Evolutionary conservation across 2,888 invertebrate species (phyloP), one percentile per base, ranked within the genome.

Genomic region (Panzeria rudis): DNA sequence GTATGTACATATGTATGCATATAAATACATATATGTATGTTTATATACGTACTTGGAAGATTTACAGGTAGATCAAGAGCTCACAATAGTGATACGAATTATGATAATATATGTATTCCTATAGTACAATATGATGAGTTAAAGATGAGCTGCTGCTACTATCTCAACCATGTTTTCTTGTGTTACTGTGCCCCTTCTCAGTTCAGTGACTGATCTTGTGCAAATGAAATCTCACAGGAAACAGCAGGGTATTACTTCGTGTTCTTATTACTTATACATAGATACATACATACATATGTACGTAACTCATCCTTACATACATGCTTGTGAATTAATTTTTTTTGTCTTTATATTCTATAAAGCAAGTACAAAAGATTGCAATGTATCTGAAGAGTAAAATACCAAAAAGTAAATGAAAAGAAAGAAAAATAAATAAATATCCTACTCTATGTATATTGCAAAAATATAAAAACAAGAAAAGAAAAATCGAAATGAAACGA

Each of bases 151-250:
- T 72, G 64, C 78, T 69, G 69, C 32, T 73, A 20, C 44, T 73
- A 20, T 68, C 38, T 56, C 47, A 47, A 66, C 41, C 72, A 29
- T 61, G 2, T 56, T 32, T 47, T 29, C 17, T 47, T 61, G 9
- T 52, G 20, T 35, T 32, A 54, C 47, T 41, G 47, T 61, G 62
- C 64, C 71, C 69, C 47, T 76, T 44, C 56, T 77, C 54, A 76
- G 77, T 81, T 84, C 66, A 84, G 76, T 75, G 81, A 81, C 64
- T 81, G 84, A 84, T 84, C 76, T 52, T 84, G 73, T 69, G 25
- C 44, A 61, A 52, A 38, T 47, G 47, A 77, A 84, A 71, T 66
- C 50, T 77, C 66, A 77, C 71, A 81, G 77, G 81, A 81, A 84
- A 77, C 38, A 80, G 71, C 80, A 84, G 76, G 84, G 80, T 61